A percentile compares a stretch with the other conserved stretches of the same genome.
Evolutionary conservation across 2,888 invertebrate species (phyloP).

Genomic region (Mythimna albipuncta): DNA sequence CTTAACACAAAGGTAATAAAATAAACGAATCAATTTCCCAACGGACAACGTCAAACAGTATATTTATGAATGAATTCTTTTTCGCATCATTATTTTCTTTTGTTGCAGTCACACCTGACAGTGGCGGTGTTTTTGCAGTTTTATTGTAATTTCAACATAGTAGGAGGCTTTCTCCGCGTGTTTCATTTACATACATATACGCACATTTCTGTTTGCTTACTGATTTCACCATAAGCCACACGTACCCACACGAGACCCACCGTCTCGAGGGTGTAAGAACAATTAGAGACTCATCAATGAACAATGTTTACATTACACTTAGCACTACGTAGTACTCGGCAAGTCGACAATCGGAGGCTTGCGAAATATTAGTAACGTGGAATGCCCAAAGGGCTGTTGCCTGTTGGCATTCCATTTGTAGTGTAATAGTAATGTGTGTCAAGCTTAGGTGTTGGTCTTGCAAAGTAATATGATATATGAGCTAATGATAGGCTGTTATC

Average conservation of each 20-base stretch:
- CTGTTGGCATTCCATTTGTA: conserved; percentile 33
- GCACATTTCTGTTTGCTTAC: conserved; percentile 85
- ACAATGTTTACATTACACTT: conserved; percentile 64
- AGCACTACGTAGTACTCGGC: conserved; percentile 57
- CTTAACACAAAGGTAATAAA: conserved; percentile 4
- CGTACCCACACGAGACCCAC: conserved; percentile 54
- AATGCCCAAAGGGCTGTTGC: conserved; percentile 31
- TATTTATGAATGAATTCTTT: conserved; percentile 40
- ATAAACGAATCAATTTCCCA: neutral
- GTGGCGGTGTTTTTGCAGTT: conserved; percentile 75
- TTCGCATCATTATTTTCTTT: conserved; percentile 30
- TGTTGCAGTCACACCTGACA: conserved; percentile 68
- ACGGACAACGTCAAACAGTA: neutral
- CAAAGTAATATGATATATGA: conserved; percentile 26
- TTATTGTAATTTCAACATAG: conserved; percentile 82
- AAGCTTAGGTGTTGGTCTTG: conserved; percentile 8
- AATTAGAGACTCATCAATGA: conserved; percentile 64
- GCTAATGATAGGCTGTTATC: conserved; percentile 36
- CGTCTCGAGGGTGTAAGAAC: conserved; percentile 53
- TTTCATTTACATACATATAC: conserved; percentile 84
- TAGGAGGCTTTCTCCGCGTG: conserved; percentile 82
- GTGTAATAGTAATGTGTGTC: conserved; percentile 25
- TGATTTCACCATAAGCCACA: conserved; percentile 80
- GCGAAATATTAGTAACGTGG: conserved; percentile 55
- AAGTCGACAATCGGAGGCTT: conserved; percentile 50